phyloP scores from a whole-genome alignment of 2,888 invertebrate genomes.

The Odontocerum albicorne region DNA sequence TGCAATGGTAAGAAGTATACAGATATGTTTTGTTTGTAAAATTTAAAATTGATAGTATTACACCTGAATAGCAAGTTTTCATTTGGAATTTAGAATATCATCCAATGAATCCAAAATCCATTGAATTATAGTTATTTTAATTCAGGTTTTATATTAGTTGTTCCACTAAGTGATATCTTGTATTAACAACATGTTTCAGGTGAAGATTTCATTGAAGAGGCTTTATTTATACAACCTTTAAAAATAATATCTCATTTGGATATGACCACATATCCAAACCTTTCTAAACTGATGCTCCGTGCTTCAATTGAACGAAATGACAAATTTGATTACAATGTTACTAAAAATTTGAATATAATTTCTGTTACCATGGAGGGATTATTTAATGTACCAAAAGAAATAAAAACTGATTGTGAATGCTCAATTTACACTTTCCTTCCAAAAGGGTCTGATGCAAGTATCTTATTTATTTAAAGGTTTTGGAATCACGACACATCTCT shows the following conservation, averaged over 20 bases:
- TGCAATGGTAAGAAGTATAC: too few species aligned
- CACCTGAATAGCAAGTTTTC: too few species aligned
- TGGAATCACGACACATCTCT: too few species aligned
- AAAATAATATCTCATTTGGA: neutral
- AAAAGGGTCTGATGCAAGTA: conserved; percentile 1
- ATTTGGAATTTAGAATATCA: too few species aligned
- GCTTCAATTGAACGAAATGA: neutral
- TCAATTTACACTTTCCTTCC: conserved; percentile 2
- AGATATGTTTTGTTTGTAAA: too few species aligned
- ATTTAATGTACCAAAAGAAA: conserved; percentile 1
- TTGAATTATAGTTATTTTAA: neutral
- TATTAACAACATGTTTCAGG: neutral
- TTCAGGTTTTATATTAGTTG: neutral
- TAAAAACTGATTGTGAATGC: conserved; percentile 4
- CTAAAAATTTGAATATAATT: conserved; percentile 10
- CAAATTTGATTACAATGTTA: neutral
- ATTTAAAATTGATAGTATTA: too few species aligned
- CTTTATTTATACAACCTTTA: conserved; percentile 10
- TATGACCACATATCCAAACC: conserved; percentile 15
- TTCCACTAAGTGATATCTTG: neutral
- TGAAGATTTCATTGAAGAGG: conserved; percentile 7
- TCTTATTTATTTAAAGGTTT: conserved; percentile 3
- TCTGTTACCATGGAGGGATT: conserved; percentile 5
- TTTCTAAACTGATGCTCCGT: conserved; percentile 3
- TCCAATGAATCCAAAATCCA: too few species aligned